Conservation (phyloP, 2,797 vertebrate species). For the Pteropus rufus region DNA sequence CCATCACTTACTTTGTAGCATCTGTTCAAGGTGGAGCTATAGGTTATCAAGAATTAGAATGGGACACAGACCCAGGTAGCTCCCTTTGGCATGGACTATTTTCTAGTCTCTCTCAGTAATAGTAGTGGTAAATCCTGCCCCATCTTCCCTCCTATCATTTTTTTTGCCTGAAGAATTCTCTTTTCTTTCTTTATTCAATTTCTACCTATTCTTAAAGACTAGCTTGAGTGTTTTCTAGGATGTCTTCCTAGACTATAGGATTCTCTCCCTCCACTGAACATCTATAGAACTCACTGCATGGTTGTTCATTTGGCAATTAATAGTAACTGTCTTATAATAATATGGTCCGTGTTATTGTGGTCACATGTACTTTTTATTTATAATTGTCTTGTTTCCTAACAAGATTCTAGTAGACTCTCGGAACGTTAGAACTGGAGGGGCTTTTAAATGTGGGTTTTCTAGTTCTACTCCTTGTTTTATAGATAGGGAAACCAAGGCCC, state of each 20-base stretch:
- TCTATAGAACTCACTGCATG: neutral
- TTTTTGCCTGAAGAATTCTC: neutral
- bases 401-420: constrained; percentile 6
- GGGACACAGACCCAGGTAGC: neutral
- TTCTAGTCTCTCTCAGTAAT: neutral
- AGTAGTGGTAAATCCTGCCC: neutral
- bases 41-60: neutral
- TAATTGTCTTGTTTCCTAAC: constrained; percentile 33
- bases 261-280: neutral
- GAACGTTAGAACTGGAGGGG: neutral
- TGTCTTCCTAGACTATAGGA: neutral
- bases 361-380: neutral
- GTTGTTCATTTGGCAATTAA: constrained; percentile 2
- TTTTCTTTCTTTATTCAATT: neutral
- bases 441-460: neutral
- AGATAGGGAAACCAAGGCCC: neutral
- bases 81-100: neutral
- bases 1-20: neutral
- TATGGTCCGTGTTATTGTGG: neutral
- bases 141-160: neutral
- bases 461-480: neutral
- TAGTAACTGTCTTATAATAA: neutral
- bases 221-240: neutral
- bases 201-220: neutral
- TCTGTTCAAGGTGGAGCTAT: neutral